Evolutionary conservation across 2,888 invertebrate genomes (phyloP), one percentile per base, ranked within the genome.

Genomic region (Xestia c-nigrum): DNA sequence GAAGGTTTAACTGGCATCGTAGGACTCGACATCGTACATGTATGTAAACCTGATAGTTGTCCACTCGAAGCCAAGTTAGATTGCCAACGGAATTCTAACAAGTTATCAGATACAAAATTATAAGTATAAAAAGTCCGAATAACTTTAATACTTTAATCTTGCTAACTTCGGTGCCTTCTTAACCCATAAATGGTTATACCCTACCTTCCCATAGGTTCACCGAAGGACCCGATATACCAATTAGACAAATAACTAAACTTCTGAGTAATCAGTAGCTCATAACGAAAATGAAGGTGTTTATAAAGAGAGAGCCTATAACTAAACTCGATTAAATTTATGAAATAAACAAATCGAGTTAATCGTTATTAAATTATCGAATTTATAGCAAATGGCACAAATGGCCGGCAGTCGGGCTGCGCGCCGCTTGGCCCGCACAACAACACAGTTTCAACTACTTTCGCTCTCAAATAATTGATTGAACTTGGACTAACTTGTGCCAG

Each of bases 281-380:
- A 94, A 94, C 94, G 92, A 94, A 94, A 95, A 94, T 94, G 93
- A 95, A 95, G 95, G 95, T 96, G 95, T 95, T 96, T 95, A 94
- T 95, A 91, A 92, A 93, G 93, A 90, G 93, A 90, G 89, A 87
- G 86, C 88, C 93, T 91, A 91, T 93, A 93, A 90, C 90, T 89
- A 88, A 92, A 93, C 90, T 94, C 92, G 90, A 94, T 94, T 95
- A 92, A 92, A 94, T 94, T 94, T 92, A 91, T 89, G 90, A 91
- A 91, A 93, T 94, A 91, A 93, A 93, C 92, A 92, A 92, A 90
- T 89, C 87, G 87, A 89, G 89, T 91, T 92, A 92, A 92, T 92
- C 91, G 92, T 92, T 90, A 86, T 85, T 84, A 86, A 86, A 87
- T 89, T 87, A 88, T 90, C 86, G 91, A 90, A 94, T 93, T 94